Evolutionary conservation across 37 sponge, comb jelly and placozoan species (phyloP).

Genomic region (Tethya wilhelma): DNA sequence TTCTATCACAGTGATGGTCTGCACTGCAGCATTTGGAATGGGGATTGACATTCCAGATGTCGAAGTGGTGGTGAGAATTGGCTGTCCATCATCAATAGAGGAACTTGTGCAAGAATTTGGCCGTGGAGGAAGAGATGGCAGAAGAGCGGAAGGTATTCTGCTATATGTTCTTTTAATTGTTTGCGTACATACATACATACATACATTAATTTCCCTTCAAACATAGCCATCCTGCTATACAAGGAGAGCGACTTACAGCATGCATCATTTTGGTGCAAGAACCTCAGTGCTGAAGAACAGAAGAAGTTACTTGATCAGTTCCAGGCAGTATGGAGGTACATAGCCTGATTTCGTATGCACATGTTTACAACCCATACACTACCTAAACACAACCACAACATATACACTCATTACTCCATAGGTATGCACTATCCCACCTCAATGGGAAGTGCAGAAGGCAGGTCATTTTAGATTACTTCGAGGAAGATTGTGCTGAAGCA

Average conservation of each 20-base stretch:
- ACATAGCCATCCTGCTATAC: conserved; percentile 15
- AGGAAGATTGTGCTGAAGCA: background rate
- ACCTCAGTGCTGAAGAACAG: background rate
- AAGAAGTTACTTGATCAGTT: too few relatives aligned
- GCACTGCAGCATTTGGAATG: conserved; percentile 50
- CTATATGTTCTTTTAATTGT: too few relatives aligned
- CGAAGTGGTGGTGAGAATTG: conserved; percentile 15
- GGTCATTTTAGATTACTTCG: too few relatives aligned
- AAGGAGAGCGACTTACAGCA: conserved; percentile 25
- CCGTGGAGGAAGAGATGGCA: conserved; percentile 53
- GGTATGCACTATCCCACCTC: too few relatives aligned
- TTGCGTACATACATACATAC: too few relatives aligned
- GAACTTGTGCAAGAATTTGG: conserved; percentile 46
- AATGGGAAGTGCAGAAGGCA: too few relatives aligned
- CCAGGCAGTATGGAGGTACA: too few relatives aligned
- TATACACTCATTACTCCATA: too few relatives aligned
- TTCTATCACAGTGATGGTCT: conserved; percentile 41
- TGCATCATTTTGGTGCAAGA: conserved; percentile 28
- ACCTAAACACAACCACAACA: too few relatives aligned
- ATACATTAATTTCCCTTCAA: background rate
- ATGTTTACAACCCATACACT: too few relatives aligned
- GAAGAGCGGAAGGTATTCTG: conserved; percentile 18
- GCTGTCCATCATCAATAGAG: conserved; percentile 16
- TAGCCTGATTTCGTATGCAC: too few relatives aligned
- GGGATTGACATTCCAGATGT: conserved; percentile 22